Conservation (phyloP, 2,797 vertebrate genomes). For the Notoglanidium macrostoma region DNA sequence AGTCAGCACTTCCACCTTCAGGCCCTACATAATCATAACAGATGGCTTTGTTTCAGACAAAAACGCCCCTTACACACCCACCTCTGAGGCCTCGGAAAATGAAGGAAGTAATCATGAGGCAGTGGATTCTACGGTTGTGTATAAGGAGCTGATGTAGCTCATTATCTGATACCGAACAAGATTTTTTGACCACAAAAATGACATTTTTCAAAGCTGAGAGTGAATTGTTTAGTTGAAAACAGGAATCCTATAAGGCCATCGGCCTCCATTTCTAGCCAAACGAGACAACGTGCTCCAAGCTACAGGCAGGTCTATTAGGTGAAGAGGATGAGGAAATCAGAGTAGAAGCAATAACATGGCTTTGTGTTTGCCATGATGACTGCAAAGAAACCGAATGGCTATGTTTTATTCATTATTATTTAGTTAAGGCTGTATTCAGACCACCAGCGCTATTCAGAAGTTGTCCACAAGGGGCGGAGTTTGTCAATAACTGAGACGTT, state of each 20-base stretch:
- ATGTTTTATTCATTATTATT: background rate
- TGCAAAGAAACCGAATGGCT: background rate
- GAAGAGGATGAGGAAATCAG: background rate
- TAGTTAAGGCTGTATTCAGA: background rate
- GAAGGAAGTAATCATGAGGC: background rate
- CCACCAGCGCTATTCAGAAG: background rate
- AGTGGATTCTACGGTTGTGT: background rate
- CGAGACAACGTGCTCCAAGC: background rate
- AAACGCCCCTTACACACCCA: background rate
- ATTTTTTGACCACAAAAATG: background rate
- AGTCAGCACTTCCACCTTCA: conserved; percentile 46
- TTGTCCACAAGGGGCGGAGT: background rate
- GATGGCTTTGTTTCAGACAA: conserved; percentile 45
- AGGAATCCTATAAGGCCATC: background rate
- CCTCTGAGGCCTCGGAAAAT: background rate
- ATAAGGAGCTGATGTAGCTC: background rate
- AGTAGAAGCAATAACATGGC: background rate
- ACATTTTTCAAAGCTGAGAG: background rate
- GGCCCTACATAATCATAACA: conserved; percentile 46
- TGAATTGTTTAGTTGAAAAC: background rate
- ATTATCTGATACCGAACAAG: background rate
- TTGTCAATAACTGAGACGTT: background rate
- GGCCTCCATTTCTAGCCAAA: background rate
- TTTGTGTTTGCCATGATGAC: background rate
- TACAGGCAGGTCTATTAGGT: background rate